A percentile compares a stretch with the other conserved stretches of the same genome.
phyloP scores from a whole-genome alignment of 2,797 vertebrate genomes.

The Xenops minutus region DNA sequence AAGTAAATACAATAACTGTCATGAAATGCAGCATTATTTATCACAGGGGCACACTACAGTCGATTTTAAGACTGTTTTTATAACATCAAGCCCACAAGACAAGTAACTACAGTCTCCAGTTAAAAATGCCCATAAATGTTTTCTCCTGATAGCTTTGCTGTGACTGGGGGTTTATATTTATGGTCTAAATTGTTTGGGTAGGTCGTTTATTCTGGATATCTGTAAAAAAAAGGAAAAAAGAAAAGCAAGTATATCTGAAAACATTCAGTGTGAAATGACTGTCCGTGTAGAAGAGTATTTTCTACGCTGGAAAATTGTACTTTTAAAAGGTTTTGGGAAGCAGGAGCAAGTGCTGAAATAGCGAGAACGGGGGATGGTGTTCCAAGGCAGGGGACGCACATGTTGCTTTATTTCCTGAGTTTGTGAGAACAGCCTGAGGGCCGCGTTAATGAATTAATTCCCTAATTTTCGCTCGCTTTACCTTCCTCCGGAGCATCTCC shows the following conservation, averaged over 20 bases:
- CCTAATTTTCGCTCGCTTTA: background rate
- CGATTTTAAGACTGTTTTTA: background rate
- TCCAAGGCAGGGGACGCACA: background rate
- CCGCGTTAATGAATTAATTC: background rate
- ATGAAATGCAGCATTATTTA: background rate
- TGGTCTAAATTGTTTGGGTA: background rate
- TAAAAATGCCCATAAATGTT: background rate
- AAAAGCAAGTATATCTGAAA: background rate
- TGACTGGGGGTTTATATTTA: background rate
- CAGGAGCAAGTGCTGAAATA: background rate
- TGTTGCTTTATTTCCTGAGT: rapidly evolving
- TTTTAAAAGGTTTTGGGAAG: background rate
- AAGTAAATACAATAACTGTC: background rate
- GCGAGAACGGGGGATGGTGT: rapidly evolving
- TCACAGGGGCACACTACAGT: background rate
- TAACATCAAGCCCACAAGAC: background rate
- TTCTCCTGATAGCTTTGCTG: background rate
- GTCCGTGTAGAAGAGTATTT: background rate
- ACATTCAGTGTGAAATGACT: background rate
- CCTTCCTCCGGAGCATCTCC: rapidly evolving
- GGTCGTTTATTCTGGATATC: background rate
- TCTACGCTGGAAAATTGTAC: background rate
- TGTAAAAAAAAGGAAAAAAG: too few relatives aligned
- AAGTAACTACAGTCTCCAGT: background rate
- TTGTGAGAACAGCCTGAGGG: background rate